Evolutionary conservation across 2,797 vertebrate genomes (phyloP).

Genomic region (Chloroceryle amazona): DNA sequence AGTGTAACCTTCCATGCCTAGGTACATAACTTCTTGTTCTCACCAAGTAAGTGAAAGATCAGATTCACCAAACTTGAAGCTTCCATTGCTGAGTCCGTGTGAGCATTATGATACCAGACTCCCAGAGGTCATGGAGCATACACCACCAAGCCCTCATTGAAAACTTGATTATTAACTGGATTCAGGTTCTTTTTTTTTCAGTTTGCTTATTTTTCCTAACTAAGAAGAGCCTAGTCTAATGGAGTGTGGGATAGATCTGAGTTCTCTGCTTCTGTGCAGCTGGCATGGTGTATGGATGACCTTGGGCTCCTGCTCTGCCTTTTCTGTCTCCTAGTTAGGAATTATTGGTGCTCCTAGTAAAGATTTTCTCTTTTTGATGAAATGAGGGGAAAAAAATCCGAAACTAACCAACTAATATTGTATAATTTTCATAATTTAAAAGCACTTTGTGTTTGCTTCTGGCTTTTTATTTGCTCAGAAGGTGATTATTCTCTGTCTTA

Average conservation of each 20-base stretch:
- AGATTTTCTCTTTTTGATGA: background rate
- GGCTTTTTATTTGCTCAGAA: background rate
- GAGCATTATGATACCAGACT: background rate
- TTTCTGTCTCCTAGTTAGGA: background rate
- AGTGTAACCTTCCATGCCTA: background rate
- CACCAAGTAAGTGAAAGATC: constrained; percentile 15
- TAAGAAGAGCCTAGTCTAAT: background rate
- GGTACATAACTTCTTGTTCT: background rate
- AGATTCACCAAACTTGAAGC: background rate
- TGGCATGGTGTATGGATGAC: constrained; percentile 12
- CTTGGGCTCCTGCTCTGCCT: constrained; percentile 39
- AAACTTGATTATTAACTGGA: background rate
- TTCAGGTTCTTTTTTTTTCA: constrained; percentile 32
- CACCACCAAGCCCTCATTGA: background rate
- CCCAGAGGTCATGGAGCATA: background rate
- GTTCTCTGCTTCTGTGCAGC: background rate
- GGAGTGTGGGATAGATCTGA: background rate
- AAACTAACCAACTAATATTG: background rate
- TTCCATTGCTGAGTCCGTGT: background rate
- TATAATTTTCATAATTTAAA: background rate
- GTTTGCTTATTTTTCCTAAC: background rate
- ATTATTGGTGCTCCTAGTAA: background rate
- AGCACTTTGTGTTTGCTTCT: background rate
- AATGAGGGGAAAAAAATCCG: background rate
- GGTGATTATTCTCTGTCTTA: background rate